phyloP scores from a whole-genome alignment of 2,797 vertebrate genomes.

The Tapera naevia region DNA sequence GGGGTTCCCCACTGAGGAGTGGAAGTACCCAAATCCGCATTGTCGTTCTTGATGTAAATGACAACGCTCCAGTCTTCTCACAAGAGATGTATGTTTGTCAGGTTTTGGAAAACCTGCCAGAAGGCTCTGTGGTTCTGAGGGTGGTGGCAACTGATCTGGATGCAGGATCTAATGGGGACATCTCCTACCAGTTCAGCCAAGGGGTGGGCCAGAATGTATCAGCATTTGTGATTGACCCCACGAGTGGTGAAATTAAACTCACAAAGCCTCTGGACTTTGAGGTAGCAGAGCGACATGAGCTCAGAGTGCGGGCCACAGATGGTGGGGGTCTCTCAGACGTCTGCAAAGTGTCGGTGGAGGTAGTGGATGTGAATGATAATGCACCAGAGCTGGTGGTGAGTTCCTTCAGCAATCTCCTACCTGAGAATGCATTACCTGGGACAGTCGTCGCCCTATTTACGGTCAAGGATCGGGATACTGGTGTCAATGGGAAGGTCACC shows the following conservation, averaged over 20 bases:
- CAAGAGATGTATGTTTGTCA: not conserved
- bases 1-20: not conserved
- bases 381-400: not conserved
- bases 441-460: constrained; percentile 70
- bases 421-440: constrained; percentile 54
- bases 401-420: not conserved
- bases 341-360: not conserved
- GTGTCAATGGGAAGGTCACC: constrained; percentile 38
- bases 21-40: not conserved
- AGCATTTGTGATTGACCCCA: too few relatives aligned
- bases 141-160: too few relatives aligned
- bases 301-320: not conserved
- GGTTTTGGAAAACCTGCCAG: not conserved
- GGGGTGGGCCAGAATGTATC: too few relatives aligned
- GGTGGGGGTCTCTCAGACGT: not conserved
- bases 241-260: too few relatives aligned
- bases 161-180: too few relatives aligned
- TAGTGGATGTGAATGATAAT: not conserved
- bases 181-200: too few relatives aligned
- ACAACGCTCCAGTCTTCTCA: constrained; percentile 47
- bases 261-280: not conserved
- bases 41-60: constrained; percentile 37
- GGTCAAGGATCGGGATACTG: constrained; percentile 69
- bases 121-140: not conserved
- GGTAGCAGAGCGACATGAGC: not conserved